Percentiles rank a stretch among this genome's conserved stretches.
phyloP scores from a whole-genome alignment of 1,140 invertebrate species.

The Dolichoris vasculosae region DNA sequence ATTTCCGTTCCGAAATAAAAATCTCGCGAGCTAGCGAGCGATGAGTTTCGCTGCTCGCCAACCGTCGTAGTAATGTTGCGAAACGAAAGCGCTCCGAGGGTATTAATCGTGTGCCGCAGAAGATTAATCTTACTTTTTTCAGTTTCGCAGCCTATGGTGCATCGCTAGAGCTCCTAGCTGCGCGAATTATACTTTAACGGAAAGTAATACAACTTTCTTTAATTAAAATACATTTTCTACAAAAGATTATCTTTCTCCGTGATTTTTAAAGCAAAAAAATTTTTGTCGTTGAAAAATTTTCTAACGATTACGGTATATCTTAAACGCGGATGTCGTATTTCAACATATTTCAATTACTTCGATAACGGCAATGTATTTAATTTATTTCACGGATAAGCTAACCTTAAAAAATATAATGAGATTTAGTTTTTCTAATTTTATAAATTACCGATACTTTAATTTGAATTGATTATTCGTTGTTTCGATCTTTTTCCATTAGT shows the following conservation, averaged over 20 bases:
- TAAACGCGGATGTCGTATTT: neutral
- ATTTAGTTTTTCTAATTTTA: too few relatives aligned
- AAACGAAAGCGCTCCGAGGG: neutral
- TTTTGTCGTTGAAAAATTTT: neutral
- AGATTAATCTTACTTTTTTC: neutral
- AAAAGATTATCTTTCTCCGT: too few relatives aligned
- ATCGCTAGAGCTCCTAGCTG: neutral
- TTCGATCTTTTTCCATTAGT: too few relatives aligned
- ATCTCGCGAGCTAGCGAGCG: neutral
- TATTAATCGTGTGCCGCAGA: neutral
- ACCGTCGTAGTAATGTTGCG: neutral
- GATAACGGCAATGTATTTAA: too few relatives aligned
- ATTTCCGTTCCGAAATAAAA: neutral
- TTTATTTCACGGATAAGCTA: too few relatives aligned
- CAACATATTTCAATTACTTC: neutral
- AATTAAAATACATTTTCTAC: neutral
- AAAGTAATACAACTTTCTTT: neutral
- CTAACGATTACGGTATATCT: neutral
- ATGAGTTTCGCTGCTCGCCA: neutral
- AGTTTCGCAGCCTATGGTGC: neutral
- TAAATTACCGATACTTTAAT: too few relatives aligned
- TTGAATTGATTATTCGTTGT: too few relatives aligned
- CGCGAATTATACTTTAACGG: neutral
- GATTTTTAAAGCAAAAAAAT: neutral
- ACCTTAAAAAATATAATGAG: too few relatives aligned